Evolutionary conservation across 2,888 invertebrate species (phyloP), one percentile per base, ranked within the genome.

Genomic region (Cosmia pyralina): DNA sequence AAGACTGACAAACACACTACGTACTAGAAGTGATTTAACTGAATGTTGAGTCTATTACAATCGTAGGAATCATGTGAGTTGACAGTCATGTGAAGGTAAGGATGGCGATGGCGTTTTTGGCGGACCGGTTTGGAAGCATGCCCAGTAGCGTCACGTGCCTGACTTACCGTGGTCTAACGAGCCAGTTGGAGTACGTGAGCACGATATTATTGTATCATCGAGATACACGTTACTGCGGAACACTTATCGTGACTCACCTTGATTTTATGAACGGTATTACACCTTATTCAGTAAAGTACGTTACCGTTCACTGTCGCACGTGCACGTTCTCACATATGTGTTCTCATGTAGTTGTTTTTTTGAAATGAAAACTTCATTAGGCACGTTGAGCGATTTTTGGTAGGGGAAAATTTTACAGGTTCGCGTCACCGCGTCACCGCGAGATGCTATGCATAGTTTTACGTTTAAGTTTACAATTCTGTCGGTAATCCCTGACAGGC

Each of bases 81-180:
- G 75, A 81, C 72, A 84, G 84, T 89, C 88, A 89, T 87, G 89
- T 87, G 90, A 87, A 86, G 81, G 81, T 69, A 87, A 82, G 84
- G 82, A 81, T 85, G 77, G 85, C 80, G 79, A 81, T 79, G n/a
- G n/a, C n/a, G 71, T 67, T 77, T 85, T 91, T 92, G 92, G 90
- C 91, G 82, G 64, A 79, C 68, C 46, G 76, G 71, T 71, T 88
- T 93, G 93, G 93, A 92, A 76, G 60, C 52, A 63, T 92, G 93
- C 93, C 93, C 91, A 90, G 79, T 85, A 69, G 67, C 48, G 69
- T 84, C 83, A 86, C 83, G 83, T 81, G 86, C 72, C 59, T 63
- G 50, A 44, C 66, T 72, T 77, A 65, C 68, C 52, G 71, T 69
- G 58, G 69, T 67, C 68, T 68, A 52, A 62, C 71, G 65, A 64